Base-by-base conservation (phyloP, 2,888 invertebrate species). In the Folsomia manolachei region DNA sequence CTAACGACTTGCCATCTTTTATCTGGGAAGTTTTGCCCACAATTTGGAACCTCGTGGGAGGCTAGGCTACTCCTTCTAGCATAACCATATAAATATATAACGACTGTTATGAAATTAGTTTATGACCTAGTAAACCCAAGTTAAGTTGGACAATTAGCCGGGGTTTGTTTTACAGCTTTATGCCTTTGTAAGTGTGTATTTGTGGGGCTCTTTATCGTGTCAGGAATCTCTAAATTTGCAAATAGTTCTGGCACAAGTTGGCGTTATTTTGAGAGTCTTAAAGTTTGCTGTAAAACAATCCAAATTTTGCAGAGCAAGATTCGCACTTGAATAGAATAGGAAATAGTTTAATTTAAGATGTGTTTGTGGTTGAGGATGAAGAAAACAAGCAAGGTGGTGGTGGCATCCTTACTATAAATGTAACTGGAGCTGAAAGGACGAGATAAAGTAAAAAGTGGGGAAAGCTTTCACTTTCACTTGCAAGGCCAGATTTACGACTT, bases 131-230 rank as follows among this genome's bases (percentile, higher is more conserved):
- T 75, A 72, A 75, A 75, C 27, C 19, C 39, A 56, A 56, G 21
- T 21, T 56, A 56, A 76, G 70, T 71, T 69, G 71, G 74, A 75
- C 75, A 77, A 77, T 77, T 77, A 77, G 75, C 71, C 71, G 69
- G 72, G 70, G 73, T 75, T 72, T 75, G 77, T 71, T 77, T 77
- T 77, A 77, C 75, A 72, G 70, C 72, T 69, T 63, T n/a, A n/a
- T 68, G 73, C 70, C 67, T 70, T 74, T n/a, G n/a, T n/a, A n/a
- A n/a, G n/a, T n/a, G n/a, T n/a, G n/a, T n/a, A n/a, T n/a, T 72
- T 74, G 71, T 56, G 69, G 71, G 71, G 67, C 69, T 21, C 60
- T 14, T 39, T 39, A 39, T 39, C 39, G 4, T 39, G 39, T 9
- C 14, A 39, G 14, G 39, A 39, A 39, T 56, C 56, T 56, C 56